phyloP scores from a whole-genome alignment of 2,888 invertebrate species.

The Hololepta plana region DNA sequence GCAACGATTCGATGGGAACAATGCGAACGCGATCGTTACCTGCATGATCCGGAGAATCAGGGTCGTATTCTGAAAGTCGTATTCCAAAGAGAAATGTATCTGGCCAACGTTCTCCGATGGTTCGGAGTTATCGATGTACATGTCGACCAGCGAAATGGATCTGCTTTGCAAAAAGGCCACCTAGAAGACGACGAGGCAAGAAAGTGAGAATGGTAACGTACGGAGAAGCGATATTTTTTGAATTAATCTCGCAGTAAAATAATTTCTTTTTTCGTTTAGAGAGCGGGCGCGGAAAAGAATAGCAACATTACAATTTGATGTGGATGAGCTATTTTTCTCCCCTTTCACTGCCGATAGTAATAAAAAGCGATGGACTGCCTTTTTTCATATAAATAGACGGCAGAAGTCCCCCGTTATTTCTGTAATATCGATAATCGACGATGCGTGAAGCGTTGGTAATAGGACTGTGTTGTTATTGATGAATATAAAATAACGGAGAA shows the following conservation, averaged over 20 bases:
- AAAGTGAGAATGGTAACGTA: no score
- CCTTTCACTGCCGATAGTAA: no score
- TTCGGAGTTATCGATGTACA: constrained; percentile 89
- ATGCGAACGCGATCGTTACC: no score
- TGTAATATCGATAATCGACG: no score
- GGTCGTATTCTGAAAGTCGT: constrained; percentile 86
- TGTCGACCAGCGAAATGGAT: constrained; percentile 80
- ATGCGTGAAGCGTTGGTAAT: no score
- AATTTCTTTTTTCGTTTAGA: constrained; percentile 4
- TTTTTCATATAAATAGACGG: no score
- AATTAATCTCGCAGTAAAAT: constrained; percentile 1
- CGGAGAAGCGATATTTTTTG: constrained; percentile 1
- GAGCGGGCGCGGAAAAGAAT: constrained; percentile 5
- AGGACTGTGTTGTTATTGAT: no score
- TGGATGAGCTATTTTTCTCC: no score
- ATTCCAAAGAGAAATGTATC: constrained; percentile 85
- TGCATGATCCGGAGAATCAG: constrained; percentile 79
- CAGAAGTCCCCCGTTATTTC: no score
- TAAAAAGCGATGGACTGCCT: no score
- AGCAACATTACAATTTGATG: no score
- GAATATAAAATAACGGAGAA: no score
- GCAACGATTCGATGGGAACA: neutral
- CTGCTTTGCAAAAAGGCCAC: constrained; percentile 70
- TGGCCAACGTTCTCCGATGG: constrained; percentile 88
- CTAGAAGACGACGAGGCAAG: constrained; percentile 26